phyloP scores from a whole-genome alignment of 2,113 vertebrate genomes.

The Trochalopteron elliotii region DNA sequence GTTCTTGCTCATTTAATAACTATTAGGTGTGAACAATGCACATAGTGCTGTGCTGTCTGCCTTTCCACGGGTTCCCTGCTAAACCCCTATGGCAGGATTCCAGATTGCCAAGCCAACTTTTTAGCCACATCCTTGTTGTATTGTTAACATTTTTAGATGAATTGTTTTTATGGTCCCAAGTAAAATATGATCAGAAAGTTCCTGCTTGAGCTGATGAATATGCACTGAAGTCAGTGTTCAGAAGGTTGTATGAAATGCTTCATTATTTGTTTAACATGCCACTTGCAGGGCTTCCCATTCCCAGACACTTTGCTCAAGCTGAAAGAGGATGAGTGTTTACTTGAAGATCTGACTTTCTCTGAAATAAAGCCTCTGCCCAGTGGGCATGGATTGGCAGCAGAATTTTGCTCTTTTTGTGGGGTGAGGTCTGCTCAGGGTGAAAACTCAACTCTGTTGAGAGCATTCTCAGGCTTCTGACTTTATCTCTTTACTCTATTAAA shows the following conservation, averaged over 20 bases:
- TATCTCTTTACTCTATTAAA: neutral
- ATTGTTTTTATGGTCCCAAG: neutral
- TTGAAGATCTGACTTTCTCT: neutral
- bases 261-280: neutral
- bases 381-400: neutral
- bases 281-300: neutral
- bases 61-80: neutral
- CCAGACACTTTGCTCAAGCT: neutral
- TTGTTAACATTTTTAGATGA: conserved; percentile 14
- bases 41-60: neutral
- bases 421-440: neutral
- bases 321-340: neutral
- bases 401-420: neutral
- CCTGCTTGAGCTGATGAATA: neutral
- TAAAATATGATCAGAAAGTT: conserved; percentile 2
- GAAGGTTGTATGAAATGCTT: neutral
- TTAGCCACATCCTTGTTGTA: conserved; percentile 15
- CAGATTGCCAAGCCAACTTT: neutral
- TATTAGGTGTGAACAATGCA: conserved; percentile 41
- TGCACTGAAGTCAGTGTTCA: neutral
- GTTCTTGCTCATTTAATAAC: conserved; percentile 35
- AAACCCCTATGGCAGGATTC: neutral
- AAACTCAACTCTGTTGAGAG: neutral
- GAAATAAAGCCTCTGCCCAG: neutral
- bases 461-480: neutral